phyloP scores from a whole-genome alignment of 1,140 invertebrate species.

The Rhopalosiphum padi region DNA sequence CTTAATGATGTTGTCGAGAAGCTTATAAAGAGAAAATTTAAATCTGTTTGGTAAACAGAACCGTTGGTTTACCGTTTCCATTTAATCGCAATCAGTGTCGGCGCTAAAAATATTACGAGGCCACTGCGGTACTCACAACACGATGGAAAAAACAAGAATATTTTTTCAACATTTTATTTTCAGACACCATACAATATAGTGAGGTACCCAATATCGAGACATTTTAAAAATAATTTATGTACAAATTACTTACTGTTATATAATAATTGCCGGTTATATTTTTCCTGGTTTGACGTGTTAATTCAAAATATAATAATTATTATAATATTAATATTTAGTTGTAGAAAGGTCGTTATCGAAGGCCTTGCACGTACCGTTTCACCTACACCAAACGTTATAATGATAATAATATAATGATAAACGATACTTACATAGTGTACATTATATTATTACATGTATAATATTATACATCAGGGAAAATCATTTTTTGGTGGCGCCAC shows the following conservation, averaged over 20 bases:
- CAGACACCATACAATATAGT: not conserved
- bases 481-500: too few species aligned
- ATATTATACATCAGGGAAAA: too few species aligned
- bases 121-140: not conserved
- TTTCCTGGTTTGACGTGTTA: not conserved
- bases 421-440: too few species aligned
- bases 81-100: not conserved
- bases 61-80: not conserved
- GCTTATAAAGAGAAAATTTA: not conserved
- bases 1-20: not conserved
- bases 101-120: slow-evolving; percentile 11
- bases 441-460: too few species aligned
- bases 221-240: not conserved
- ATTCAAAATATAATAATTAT: not conserved
- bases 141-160: not conserved
- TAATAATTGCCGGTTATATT: not conserved
- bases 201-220: not conserved
- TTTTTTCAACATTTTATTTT: not conserved
- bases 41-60: not conserved
- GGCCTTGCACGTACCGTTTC: not conserved
- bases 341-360: not conserved
- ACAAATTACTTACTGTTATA: not conserved
- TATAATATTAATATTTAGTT: not conserved
- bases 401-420: not conserved
- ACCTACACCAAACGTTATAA: not conserved